These are phyloP conservation scores for Scylla paramamosain DNA, from an alignment of 1,140 invertebrate species.

Conservation along the genomic window DNA sequence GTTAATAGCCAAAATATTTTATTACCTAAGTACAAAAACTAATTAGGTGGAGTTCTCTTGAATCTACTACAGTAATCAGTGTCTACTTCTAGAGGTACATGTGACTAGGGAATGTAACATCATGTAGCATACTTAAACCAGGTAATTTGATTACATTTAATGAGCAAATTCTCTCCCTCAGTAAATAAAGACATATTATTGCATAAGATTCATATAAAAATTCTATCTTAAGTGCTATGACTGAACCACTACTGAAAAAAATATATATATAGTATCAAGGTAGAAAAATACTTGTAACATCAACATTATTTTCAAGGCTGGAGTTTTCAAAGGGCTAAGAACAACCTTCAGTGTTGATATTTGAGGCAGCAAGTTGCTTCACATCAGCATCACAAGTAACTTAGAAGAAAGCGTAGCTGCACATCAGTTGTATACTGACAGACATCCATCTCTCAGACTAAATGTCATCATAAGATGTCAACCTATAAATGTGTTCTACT, in stretches of 20 bases:
- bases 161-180: conserved; percentile 55
- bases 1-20: conserved; percentile 31
- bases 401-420: not conserved
- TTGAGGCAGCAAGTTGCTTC: not conserved
- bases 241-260: not conserved
- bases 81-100: conserved; percentile 57
- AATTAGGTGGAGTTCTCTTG: conserved; percentile 29
- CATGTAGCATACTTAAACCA: conserved; percentile 45
- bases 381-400: too few relatives aligned
- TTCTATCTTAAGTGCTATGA: not conserved
- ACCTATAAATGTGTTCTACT: too few relatives aligned
- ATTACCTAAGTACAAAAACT: conserved; percentile 44
- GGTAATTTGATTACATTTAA: conserved; percentile 38
- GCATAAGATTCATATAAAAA: conserved; percentile 14
- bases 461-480: not conserved
- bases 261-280: not conserved
- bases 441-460: not conserved
- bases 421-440: not conserved
- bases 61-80: conserved; percentile 47
- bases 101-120: conserved; percentile 59
- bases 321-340: not conserved
- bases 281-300: conserved; percentile 24
- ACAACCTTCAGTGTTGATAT: not conserved
- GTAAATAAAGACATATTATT: not conserved
- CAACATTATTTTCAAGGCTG: not conserved